Conservation (phyloP, 2,113 vertebrate genomes). For the Upupa epops region DNA sequence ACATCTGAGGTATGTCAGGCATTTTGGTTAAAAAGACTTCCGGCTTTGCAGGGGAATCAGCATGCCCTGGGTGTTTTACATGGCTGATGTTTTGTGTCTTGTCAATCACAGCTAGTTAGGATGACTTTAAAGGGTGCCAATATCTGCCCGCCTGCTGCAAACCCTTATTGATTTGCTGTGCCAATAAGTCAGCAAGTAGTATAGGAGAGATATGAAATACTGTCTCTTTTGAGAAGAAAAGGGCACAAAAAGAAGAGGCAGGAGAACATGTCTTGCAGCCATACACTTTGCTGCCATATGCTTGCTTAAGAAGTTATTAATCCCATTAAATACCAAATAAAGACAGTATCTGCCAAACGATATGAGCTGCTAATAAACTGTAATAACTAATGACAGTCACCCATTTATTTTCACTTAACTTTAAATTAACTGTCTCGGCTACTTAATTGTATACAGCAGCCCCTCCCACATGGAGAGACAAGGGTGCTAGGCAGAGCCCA, state of each 20-base stretch:
- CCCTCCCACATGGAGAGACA: neutral
- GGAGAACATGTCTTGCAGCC: neutral
- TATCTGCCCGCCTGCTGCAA: neutral
- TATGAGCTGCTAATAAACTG: slow-evolving; percentile 37
- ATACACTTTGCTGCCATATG: neutral
- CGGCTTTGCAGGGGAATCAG: neutral
- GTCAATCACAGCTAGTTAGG: neutral
- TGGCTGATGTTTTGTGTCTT: neutral
- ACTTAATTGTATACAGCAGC: neutral
- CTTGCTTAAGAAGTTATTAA: slow-evolving; percentile 39
- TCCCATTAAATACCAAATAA: slow-evolving; percentile 20
- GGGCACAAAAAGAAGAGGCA: neutral
- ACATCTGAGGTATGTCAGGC: no score
- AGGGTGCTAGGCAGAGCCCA: neutral
- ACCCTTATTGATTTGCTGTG: neutral
- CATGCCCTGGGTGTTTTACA: rapidly evolving
- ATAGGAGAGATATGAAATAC: neutral
- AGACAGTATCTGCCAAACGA: slow-evolving; percentile 32
- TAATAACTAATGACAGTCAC: slow-evolving; percentile 41
- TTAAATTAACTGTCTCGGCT: neutral
- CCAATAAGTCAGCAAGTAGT: neutral
- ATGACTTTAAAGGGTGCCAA: neutral
- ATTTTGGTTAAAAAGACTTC: neutral
- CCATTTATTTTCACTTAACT: slow-evolving; percentile 28
- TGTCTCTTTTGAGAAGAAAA: neutral